phyloP scores from a whole-genome alignment of 2,888 invertebrate species.

The Venustoraphidia nigricollis region DNA sequence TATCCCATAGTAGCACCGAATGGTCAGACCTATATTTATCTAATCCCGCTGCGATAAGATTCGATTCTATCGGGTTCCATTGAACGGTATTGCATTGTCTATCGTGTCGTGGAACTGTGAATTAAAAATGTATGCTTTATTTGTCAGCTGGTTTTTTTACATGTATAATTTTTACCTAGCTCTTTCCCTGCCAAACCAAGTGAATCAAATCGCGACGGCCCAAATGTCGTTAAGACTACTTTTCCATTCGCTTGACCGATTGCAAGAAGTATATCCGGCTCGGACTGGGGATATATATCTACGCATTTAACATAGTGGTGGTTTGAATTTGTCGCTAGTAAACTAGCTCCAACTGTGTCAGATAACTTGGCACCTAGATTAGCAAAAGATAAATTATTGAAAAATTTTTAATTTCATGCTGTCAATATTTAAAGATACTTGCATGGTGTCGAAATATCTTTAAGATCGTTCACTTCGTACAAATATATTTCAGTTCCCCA shows the following conservation, averaged over 20 bases:
- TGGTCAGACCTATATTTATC: slow-evolving; percentile 83
- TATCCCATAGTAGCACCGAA: slow-evolving; percentile 83
- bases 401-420: neutral
- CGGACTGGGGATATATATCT: slow-evolving; percentile 67
- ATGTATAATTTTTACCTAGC: slow-evolving; percentile 38
- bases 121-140: slow-evolving; percentile 5
- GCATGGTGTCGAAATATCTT: slow-evolving; percentile 35
- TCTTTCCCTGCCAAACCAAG: slow-evolving; percentile 58
- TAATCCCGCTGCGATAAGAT: slow-evolving; percentile 71
- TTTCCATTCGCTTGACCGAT: slow-evolving; percentile 83
- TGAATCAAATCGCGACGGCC: slow-evolving; percentile 49
- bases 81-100: slow-evolving; percentile 74
- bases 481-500: slow-evolving; percentile 84
- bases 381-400: slow-evolving; percentile 7
- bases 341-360: slow-evolving; percentile 48
- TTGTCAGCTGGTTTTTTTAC: neutral
- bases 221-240: slow-evolving; percentile 65
- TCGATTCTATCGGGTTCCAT: slow-evolving; percentile 73
- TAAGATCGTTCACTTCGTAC: slow-evolving; percentile 56
- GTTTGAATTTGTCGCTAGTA: slow-evolving; percentile 55
- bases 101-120: slow-evolving; percentile 63
- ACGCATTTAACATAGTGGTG: slow-evolving; percentile 74
- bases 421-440: slow-evolving; percentile 12
- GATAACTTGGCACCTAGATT: slow-evolving; percentile 50
- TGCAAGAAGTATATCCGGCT: slow-evolving; percentile 66